Conservation (phyloP, 2,113 vertebrate species). For the Micromys minutus region DNA sequence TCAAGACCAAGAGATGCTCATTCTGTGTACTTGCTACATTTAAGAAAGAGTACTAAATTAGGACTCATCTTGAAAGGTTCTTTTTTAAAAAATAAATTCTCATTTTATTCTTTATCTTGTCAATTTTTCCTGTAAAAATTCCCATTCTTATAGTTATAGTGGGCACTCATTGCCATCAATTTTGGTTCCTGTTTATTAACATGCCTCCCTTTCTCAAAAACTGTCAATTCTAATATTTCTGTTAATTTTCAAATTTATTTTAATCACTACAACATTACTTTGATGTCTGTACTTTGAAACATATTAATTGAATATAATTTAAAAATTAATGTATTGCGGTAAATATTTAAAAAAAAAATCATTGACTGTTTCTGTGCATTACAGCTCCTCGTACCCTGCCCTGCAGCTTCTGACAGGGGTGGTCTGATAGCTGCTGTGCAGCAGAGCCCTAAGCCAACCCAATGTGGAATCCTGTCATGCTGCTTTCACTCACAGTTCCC, state of each 20-base stretch:
- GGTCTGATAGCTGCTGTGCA: too few species aligned
- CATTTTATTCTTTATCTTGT: slow-evolving; percentile 4
- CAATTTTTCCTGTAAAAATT: background rate
- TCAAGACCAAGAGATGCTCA: background rate
- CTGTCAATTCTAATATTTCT: background rate
- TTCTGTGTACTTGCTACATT: background rate
- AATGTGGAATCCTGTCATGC: too few species aligned
- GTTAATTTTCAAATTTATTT: background rate
- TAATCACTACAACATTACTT: background rate
- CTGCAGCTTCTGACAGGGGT: too few species aligned
- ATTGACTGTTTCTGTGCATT: too few species aligned
- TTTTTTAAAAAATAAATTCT: slow-evolving; percentile 1
- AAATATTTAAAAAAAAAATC: too few species aligned
- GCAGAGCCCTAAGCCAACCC: too few species aligned
- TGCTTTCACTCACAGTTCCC: too few species aligned
- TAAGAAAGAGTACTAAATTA: background rate
- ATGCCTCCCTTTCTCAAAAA: background rate
- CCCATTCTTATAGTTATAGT: background rate
- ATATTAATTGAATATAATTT: slow-evolving; percentile 31
- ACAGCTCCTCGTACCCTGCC: too few species aligned
- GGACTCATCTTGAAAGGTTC: background rate
- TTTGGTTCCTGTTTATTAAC: slow-evolving; percentile 36
- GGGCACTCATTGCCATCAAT: background rate
- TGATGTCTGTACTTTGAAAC: background rate
- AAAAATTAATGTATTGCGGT: slow-evolving; percentile 11